Conservation (phyloP, 2,888 invertebrate genomes). For the Heteromurus nitidus region DNA sequence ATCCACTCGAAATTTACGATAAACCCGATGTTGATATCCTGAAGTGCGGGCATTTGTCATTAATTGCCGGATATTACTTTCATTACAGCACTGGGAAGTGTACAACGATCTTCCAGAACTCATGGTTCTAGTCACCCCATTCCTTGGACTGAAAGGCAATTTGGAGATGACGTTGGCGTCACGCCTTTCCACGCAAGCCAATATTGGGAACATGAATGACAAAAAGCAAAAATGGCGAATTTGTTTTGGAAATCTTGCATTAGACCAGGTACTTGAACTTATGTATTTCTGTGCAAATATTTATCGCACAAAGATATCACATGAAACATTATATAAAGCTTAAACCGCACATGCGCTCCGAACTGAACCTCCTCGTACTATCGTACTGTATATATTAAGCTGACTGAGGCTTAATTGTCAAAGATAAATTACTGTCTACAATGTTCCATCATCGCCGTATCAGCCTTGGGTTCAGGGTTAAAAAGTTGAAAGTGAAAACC, state of each 20-base stretch:
- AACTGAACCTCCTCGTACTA: too few species aligned
- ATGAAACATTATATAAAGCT: too few species aligned
- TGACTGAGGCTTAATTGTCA: too few species aligned
- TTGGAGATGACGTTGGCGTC: slow-evolving; percentile 96
- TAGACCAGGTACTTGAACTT: slow-evolving; percentile 80
- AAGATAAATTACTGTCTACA: too few species aligned
- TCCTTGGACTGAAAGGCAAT: slow-evolving; percentile 89
- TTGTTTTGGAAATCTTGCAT: slow-evolving; percentile 84
- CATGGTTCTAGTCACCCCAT: slow-evolving; percentile 87
- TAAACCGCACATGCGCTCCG: too few species aligned
- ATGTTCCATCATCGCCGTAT: too few species aligned
- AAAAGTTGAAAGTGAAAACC: too few species aligned
- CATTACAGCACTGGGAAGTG: slow-evolving; percentile 82
- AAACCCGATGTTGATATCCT: not conserved
- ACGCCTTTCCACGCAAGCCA: slow-evolving; percentile 89
- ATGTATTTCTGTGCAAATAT: not conserved
- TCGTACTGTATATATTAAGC: too few species aligned
- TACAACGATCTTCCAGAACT: slow-evolving; percentile 83
- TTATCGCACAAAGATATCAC: too few species aligned
- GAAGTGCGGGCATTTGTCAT: not conserved
- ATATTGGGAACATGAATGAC: slow-evolving; percentile 85
- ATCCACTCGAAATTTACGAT: not conserved
- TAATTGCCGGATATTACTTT: not conserved
- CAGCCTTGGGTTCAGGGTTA: too few species aligned
- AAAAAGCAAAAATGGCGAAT: slow-evolving; percentile 81